Conservation (phyloP, 2,888 invertebrate species). For the Acrocera orbiculus region DNA sequence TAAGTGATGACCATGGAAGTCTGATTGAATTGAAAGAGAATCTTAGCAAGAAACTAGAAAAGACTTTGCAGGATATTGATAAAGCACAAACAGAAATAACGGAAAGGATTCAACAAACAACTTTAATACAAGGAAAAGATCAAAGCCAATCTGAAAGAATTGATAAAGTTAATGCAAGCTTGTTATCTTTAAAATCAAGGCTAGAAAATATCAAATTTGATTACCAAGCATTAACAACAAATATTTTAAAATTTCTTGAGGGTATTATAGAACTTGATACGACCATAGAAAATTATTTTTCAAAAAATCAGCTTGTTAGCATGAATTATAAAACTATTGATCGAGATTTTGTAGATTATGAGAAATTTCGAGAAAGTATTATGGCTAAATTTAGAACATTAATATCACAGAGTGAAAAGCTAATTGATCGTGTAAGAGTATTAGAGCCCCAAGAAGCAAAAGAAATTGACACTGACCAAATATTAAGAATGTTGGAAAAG, state of each 20-base stretch:
- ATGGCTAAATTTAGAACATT: constrained; percentile 47
- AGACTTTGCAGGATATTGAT: constrained; percentile 41
- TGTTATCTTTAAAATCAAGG: constrained; percentile 46
- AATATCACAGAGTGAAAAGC: constrained; percentile 47
- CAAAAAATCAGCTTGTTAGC: constrained; percentile 21
- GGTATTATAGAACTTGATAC: constrained; percentile 44
- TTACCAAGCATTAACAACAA: constrained; percentile 51
- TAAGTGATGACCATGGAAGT: constrained; percentile 42
- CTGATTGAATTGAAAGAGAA: constrained; percentile 38
- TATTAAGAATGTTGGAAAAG: constrained; percentile 42
- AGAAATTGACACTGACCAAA: constrained; percentile 48
- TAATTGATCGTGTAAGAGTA: constrained; percentile 47
- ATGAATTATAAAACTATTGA: constrained; percentile 31
- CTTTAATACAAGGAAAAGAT: constrained; percentile 44
- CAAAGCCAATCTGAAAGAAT: constrained; percentile 33
- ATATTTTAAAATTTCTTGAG: constrained; percentile 51
- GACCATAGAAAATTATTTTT: constrained; percentile 39
- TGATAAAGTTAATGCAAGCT: constrained; percentile 43
- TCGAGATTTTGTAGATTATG: constrained; percentile 41
- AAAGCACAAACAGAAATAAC: constrained; percentile 49
- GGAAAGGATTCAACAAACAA: constrained; percentile 45
- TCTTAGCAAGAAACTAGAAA: constrained; percentile 38
- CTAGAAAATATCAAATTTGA: constrained; percentile 49
- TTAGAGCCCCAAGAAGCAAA: constrained; percentile 52
- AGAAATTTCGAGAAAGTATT: constrained; percentile 43